Evolutionary conservation across 2,888 invertebrate species (phyloP), one percentile per base, ranked within the genome.

Genomic region (Alentia gelatinosa): DNA sequence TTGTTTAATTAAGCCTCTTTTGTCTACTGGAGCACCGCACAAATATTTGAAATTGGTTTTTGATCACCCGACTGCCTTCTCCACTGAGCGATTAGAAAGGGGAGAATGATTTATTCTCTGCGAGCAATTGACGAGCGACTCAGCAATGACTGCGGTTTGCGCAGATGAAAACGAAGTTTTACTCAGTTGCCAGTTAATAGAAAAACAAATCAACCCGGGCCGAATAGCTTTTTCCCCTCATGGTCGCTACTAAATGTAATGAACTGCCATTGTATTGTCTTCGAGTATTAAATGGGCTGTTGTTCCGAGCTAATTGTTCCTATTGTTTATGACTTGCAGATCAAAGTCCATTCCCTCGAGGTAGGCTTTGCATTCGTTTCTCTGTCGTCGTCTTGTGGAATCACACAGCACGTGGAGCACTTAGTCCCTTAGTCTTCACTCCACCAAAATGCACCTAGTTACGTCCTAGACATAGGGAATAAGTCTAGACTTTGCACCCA

Each of bases 41-140:
- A 86, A 86, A 86, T 86, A 86, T 86, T 86, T 86, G 86, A 86
- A 86, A 86, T 86, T 86, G 50, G 86, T 50, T 86, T 86, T 86
- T 86, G 86, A 86, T 86, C 86, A 50, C 50, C 30, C 86, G 42
- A 30, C 42, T 39, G 5, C 23, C 79, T 79, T 79, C 26, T 79
- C 79, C 7, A 23, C 74, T 39, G 79, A 79, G 79, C 79, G 79
- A 79, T 79, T 79, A 79, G 79, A 79, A 35, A 79, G 39, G 39
- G n/a, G 12, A 79, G 79, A 79, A 39, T 79, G 79, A 79, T 79
- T 79, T 79, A 79, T 79, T 79, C n/a, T 68, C 68, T 23, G 26
- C 26, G 79, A 79, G 79, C 35, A 39, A 39, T 19, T 39, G 23
- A 35, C 37, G 19, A 37, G n/a, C 79, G 39, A 39, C 74, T 74